phyloP scores from a whole-genome alignment of 1,140 invertebrate genomes.

The Lepidurus apus region DNA sequence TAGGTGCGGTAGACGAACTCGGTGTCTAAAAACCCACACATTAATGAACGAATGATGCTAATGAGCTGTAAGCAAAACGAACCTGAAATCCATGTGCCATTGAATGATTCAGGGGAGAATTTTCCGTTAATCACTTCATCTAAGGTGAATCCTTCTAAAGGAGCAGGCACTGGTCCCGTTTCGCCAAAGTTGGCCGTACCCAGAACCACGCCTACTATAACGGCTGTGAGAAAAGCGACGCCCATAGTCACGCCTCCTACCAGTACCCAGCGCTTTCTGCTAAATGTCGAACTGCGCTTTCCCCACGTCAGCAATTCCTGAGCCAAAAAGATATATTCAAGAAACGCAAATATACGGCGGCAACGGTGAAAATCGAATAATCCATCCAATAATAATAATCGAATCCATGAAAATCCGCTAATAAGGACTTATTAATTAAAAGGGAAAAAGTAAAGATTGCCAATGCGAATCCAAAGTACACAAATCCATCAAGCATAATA shows the following conservation, averaged over 20 bases:
- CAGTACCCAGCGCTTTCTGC: neutral
- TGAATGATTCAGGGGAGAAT: conserved; percentile 38
- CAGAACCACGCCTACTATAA: conserved; percentile 26
- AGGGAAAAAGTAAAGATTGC: too few species aligned
- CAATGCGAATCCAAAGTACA: too few species aligned
- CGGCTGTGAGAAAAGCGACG: conserved; percentile 28
- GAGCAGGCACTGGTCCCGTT: conserved; percentile 29
- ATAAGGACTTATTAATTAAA: too few species aligned
- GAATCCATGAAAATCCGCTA: too few species aligned
- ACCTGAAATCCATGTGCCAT: conserved; percentile 44
- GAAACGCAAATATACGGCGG: too few species aligned
- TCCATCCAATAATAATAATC: too few species aligned
- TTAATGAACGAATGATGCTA: neutral
- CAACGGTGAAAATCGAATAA: too few species aligned
- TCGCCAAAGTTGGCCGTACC: neutral
- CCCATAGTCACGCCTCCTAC: conserved; percentile 27
- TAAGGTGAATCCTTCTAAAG: conserved; percentile 38
- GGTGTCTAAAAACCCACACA: conserved; percentile 36
- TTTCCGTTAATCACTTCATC: conserved; percentile 40
- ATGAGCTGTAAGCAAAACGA: conserved; percentile 26
- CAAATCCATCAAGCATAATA: too few species aligned
- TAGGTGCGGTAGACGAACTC: conserved; percentile 39
- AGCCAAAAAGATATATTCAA: neutral
- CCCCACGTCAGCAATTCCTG: neutral
- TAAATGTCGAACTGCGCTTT: neutral